Base-by-base conservation (phyloP, 2,888 invertebrate genomes). In the Scaptomyza polygonia region DNA sequence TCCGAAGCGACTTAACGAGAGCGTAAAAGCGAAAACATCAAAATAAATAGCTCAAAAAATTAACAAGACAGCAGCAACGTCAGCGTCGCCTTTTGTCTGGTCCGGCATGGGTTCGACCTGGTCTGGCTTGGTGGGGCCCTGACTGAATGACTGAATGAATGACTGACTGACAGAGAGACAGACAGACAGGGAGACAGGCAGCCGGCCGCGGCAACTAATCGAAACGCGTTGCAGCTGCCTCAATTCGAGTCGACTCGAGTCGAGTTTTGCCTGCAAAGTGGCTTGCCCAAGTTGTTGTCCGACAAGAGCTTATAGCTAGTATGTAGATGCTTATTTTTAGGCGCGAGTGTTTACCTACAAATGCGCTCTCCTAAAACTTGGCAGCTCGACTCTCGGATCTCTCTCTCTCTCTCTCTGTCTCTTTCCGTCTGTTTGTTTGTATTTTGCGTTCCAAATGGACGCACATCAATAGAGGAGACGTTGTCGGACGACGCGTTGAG, bases 21-120 rank as follows among this genome's bases (percentile, higher is more conserved):
- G 84, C 88, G 88, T 88, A 88, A 84, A 88, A 88, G 84, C 88
- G 88, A 84, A 88, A 84, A 84, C 84, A 84, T 84, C 81, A 86
- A 84, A 88, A 86, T 88, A 84, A 84, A 84, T 84, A 84, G 88
- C 84, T 88, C 86, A 88, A 79, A 88, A 86, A 86, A 88, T 88
- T 88, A 88, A 88, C 85, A 88, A 84, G 87, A 75, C 83, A 86
- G 69, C 71, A 59, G 71, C 62, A 64, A 62, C 65, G 53, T 62
- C 65, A 61, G 58, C 82, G 70, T 82, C 75, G 77, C 63, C 71
- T 76, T 76, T 77, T 72, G 77, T 73, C 65, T 61, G 72, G 44
- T 18, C 42, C 34, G 67, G 36, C 54, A 47, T 47, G 64, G 48
- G 16, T 5, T 39, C 39, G 39, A 39, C 39, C 39, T 39, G 39